Evolutionary conservation across 1,140 invertebrate genomes (phyloP), one percentile per base, ranked within the genome.

Genomic region (Tetragonula clypearis): DNA sequence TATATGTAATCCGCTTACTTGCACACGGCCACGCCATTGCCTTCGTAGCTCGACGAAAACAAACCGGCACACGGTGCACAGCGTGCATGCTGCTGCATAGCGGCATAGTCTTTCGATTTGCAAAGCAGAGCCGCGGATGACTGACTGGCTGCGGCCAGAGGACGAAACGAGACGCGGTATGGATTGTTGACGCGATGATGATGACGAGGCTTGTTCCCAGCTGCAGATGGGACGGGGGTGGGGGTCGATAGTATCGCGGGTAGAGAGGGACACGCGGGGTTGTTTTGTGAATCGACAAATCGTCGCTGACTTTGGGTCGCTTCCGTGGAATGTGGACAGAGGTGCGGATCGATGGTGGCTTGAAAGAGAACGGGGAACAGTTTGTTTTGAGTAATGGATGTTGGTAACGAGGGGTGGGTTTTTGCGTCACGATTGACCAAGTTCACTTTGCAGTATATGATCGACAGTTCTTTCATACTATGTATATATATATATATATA

Each of bases 1-100:
- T 72, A 72, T 79, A 72, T 79, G 74, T 84, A 78, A 84, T 84
- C 82, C 74, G 82, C 62, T 77, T 83, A 69, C 82, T 69, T 21
- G 82, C 75, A 78, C 75, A 71, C 75, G 75, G 65, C 65, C 56
- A 78, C 65, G 80, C 80, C 80, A 68, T 82, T 76, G 60, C 72
- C 80, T 76, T 68, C 72, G 81, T 66, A 49, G 11, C 58, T 12
- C 56, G 56, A 19, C 72, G 73, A 77, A 77, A 68, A 82, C 81
- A 76, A 76, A 76, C 60, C 72, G 58, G 26, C 41, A 9, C 56
- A n/a, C 35, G 30, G 30, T 30, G 30, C 30, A 30, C 19, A 0
- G 41, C 6, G n/a, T 26, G 35, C 1, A 23, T 23, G 19, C n/a
- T 1, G 17, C 41, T 12, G n/a, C n/a, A 35, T 21, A 26, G 23